Base-by-base conservation (phyloP, 2,113 vertebrate species). In the Oxyruncus cristatus region DNA sequence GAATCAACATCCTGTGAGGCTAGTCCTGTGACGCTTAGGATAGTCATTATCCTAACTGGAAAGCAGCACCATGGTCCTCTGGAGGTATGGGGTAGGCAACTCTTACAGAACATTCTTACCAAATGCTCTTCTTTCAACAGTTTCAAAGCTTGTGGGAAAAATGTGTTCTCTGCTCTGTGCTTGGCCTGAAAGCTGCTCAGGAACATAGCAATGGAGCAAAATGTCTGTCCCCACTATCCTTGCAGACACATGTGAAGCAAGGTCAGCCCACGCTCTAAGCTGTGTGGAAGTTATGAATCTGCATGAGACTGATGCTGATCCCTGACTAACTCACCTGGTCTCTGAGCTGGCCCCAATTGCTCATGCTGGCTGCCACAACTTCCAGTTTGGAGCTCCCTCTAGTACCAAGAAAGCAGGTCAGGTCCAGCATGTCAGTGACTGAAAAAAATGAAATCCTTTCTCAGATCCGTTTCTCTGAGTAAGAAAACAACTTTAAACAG, bases 1-100 rank as follows among this genome's bases (percentile, higher is more conserved):
- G 89, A 94, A 87, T 85, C 95, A 95, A 89, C 91, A 94, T 81
- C 84, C 70, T 68, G 52, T 59, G 63, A 63, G 37, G 12, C 27
- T 30, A 63, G 61, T 41, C 61, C 37, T 61, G 35, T 39, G 59
- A 62, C 17, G 35, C 35, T 63, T 63, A 28, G 37, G 63, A 63
- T 17, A 37, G 78, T 49, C 3, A 4, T 41, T 49, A 80, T 72
- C 55, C 65, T 70, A 66, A 32, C 37, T 88, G 78, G 78, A 92
- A 77, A 74, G 66, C 61, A 85, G 52, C 0, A 0, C 39, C 41
- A 4, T 18, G 28, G 44, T 47, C 32, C 66, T 72, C 61, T n/a
- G 23, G 33, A 39, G 14, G 24, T 5, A n/a, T n/a, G 41, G 23
- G 12, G 30, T n/a, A 68, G 63, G 44, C 42, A 67, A 3, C 24